These are phyloP conservation scores for Digitonthophagus gazella DNA, from an alignment of 2,888 invertebrate species.

Conservation along the genomic window DNA sequence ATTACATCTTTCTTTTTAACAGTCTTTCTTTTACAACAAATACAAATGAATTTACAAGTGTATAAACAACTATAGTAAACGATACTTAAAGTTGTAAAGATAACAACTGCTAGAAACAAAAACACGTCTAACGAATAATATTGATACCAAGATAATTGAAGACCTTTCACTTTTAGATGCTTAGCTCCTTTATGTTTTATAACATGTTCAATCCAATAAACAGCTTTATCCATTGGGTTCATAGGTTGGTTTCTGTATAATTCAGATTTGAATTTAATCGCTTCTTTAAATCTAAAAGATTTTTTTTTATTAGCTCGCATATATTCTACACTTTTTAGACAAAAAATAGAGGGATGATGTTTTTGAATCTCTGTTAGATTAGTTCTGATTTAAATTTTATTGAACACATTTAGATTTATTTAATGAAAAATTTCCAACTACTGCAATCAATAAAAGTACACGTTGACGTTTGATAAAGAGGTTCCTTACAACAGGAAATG, in stretches of 20 bases:
- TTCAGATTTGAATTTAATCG: constrained; percentile 1
- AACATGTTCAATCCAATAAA: constrained; percentile 20
- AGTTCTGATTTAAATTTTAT: no score
- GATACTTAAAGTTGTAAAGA: background rate
- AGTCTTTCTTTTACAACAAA: background rate
- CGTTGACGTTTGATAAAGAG: no score
- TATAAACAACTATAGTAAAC: background rate
- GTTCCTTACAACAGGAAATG: no score
- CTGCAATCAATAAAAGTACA: no score
- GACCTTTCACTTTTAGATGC: constrained; percentile 12
- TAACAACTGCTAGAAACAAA: background rate
- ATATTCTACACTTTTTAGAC: no score
- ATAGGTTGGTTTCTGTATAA: constrained; percentile 12
- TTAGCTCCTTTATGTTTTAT: constrained; percentile 21
- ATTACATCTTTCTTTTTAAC: background rate
- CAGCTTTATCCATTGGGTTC: constrained; percentile 20
- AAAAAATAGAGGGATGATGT: no score
- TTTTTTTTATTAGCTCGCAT: no score
- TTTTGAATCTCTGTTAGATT: no score
- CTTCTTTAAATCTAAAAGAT: background rate
- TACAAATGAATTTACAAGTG: background rate
- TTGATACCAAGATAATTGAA: constrained; percentile 21
- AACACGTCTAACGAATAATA: constrained; percentile 18
- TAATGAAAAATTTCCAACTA: no score
- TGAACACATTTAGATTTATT: no score